These are phyloP conservation scores for Dascillus cervinus DNA, from an alignment of 2,888 invertebrate genomes.

Conservation along the genomic window DNA sequence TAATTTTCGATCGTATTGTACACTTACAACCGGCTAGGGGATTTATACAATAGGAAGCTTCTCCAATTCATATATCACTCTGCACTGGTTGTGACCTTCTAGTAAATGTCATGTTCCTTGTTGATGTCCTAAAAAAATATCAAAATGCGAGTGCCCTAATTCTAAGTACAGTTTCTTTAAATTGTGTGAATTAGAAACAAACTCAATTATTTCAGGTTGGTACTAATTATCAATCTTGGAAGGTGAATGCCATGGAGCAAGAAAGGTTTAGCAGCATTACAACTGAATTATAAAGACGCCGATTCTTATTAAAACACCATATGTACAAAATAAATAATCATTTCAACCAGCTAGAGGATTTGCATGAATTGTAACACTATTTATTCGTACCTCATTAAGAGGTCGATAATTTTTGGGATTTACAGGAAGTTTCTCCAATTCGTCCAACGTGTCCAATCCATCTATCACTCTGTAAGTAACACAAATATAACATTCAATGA, in stretches of 20 bases:
- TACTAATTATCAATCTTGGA: too few relatives aligned
- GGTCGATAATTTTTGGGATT: slow-evolving; percentile 91
- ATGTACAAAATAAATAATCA: slow-evolving; percentile 3
- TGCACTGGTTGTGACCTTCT: too few relatives aligned
- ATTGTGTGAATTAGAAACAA: too few relatives aligned
- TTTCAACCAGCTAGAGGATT: slow-evolving; percentile 84
- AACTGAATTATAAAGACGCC: slow-evolving; percentile 61
- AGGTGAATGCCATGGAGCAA: slow-evolving; percentile 54
- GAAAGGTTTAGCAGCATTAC: slow-evolving; percentile 53
- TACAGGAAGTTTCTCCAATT: slow-evolving; percentile 89
- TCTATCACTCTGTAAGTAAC: slow-evolving; percentile 77
- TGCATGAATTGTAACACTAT: slow-evolving; percentile 90
- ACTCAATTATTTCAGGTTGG: too few relatives aligned
- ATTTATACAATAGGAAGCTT: too few relatives aligned
- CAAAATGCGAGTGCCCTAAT: too few relatives aligned
- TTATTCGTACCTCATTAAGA: slow-evolving; percentile 77
- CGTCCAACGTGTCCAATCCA: slow-evolving; percentile 92
- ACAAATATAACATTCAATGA: slow-evolving; percentile 1
- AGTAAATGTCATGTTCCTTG: too few relatives aligned
- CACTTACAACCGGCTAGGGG: too few relatives aligned
- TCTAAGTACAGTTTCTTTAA: too few relatives aligned
- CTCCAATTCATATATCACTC: too few relatives aligned
- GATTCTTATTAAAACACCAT: slow-evolving; percentile 25
- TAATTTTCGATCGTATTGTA: too few relatives aligned
- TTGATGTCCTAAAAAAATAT: too few relatives aligned